phyloP scores from a whole-genome alignment of 1,140 invertebrate genomes.

The Lycorma delicatula region DNA sequence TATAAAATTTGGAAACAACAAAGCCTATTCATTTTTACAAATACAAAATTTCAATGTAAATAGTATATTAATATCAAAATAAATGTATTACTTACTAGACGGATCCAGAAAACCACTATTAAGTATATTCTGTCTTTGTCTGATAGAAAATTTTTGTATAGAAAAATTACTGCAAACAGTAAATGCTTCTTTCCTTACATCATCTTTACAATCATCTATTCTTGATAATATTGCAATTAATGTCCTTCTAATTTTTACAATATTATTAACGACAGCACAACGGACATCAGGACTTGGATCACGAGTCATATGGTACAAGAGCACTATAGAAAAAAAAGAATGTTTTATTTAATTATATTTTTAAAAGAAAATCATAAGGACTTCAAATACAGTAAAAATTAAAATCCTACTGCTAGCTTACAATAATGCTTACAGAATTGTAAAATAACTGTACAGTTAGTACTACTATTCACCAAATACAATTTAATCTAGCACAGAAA shows the following conservation, averaged over 20 bases:
- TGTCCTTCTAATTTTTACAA: not conserved
- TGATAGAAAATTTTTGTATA: conserved; percentile 1
- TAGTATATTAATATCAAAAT: no score
- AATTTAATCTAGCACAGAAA: no score
- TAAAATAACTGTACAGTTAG: no score
- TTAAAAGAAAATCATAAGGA: no score
- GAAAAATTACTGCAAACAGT: not conserved
- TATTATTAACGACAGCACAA: conserved; percentile 1
- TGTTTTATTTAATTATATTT: no score
- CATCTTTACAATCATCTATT: conserved; percentile 7
- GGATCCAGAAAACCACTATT: conserved; percentile 5
- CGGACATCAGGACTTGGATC: conserved; percentile 10
- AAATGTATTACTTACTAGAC: not conserved
- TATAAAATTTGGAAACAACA: no score
- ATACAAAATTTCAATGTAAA: no score
- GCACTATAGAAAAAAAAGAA: conserved; percentile 1
- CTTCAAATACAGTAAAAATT: no score
- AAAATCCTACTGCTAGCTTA: no score
- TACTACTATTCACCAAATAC: no score
- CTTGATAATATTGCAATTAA: not conserved
- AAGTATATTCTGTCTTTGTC: conserved; percentile 5
- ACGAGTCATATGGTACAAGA: not conserved
- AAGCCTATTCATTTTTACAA: no score
- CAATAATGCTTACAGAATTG: no score
- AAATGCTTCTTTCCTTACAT: conserved; percentile 7